Conservation (phyloP, 2,888 invertebrate genomes). For the Chirona hameri region DNA sequence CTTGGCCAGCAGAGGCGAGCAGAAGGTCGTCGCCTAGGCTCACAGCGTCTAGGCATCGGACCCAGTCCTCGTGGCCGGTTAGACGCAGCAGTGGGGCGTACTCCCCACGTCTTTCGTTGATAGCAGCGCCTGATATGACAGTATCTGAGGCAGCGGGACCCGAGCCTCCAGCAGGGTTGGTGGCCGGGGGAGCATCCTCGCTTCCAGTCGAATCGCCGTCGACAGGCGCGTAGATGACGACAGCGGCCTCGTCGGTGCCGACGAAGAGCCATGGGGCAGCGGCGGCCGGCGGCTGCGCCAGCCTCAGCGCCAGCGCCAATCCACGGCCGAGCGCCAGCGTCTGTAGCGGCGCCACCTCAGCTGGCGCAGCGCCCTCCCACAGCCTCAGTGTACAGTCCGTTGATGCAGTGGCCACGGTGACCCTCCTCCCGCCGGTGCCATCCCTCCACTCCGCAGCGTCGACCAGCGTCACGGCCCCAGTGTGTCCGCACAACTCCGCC, state of each 20-base stretch:
- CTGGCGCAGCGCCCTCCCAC: background rate
- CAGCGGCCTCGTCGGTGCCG: background rate
- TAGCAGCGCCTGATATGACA: too few relatives aligned
- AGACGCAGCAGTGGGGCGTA: background rate
- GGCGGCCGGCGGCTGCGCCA: background rate
- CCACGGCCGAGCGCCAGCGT: background rate
- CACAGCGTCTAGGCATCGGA: background rate
- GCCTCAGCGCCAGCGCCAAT: conserved; percentile 6
- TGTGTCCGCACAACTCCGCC: background rate
- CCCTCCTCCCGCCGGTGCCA: background rate
- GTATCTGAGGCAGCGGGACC: too few relatives aligned
- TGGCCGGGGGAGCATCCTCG: background rate
- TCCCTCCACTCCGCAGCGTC: background rate
- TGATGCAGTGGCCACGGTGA: background rate
- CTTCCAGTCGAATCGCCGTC: background rate
- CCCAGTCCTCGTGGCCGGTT: conserved; percentile 22
- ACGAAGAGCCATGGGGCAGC: background rate
- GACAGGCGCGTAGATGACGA: background rate
- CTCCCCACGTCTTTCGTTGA: too few relatives aligned
- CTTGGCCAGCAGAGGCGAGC: conserved; percentile 39
- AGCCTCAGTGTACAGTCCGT: background rate
- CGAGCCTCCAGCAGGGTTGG: too few relatives aligned
- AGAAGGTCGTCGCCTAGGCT: conserved; percentile 29
- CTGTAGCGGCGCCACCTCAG: background rate
- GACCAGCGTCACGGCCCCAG: background rate